Conservation (phyloP, 1,140 invertebrate species). For the Dendroctonus valens region DNA sequence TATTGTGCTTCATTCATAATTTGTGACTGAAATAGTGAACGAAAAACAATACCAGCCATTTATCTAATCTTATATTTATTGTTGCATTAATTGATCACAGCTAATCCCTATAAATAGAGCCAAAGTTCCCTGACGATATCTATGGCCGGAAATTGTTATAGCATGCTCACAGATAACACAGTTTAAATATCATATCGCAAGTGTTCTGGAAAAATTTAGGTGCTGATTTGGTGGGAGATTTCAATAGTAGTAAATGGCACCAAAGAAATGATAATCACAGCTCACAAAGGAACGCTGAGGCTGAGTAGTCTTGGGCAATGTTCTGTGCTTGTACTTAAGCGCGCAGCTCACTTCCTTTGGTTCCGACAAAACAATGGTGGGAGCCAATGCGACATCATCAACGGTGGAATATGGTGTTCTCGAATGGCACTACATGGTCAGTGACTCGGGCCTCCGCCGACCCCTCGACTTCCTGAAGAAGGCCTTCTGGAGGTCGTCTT, state of each 20-base stretch:
- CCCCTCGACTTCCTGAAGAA: constrained; percentile 22
- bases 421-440: constrained; percentile 22
- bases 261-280: too few relatives aligned
- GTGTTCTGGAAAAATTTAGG: too few relatives aligned
- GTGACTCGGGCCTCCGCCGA: constrained; percentile 22
- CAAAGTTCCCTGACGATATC: constrained; percentile 13
- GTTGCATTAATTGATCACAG: constrained; percentile 18
- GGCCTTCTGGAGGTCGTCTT: constrained; percentile 30
- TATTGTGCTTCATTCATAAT: constrained; percentile 21
- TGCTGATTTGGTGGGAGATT: too few relatives aligned
- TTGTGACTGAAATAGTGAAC: constrained; percentile 15
- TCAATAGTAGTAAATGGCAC: too few relatives aligned
- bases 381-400: constrained; percentile 3
- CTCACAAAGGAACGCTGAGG: too few relatives aligned
- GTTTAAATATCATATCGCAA: not conserved
- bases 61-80: constrained; percentile 20
- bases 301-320: too few relatives aligned
- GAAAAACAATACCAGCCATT: constrained; percentile 10
- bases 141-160: constrained; percentile 10
- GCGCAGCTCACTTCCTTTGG: too few relatives aligned
- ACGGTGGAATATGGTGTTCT: constrained; percentile 11
- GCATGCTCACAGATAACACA: not conserved
- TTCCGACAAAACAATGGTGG: constrained; percentile 6
- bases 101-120: constrained; percentile 12
- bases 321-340: too few relatives aligned